These are phyloP conservation scores for Bibio marci DNA, from an alignment of 2,888 invertebrate species.

Conservation along the genomic window DNA sequence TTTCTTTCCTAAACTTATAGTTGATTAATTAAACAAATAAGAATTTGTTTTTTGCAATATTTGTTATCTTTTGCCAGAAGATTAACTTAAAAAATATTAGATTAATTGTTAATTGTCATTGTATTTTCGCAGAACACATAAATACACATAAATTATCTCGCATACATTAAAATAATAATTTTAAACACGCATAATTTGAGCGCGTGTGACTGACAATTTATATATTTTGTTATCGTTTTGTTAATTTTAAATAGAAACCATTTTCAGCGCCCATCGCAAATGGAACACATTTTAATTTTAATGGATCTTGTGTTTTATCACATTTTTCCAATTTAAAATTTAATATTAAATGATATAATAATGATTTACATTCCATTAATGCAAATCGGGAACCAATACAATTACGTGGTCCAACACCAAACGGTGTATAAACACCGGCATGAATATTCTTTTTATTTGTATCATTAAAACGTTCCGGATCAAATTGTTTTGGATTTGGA, in stretches of 20 bases:
- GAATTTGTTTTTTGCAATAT: too few relatives aligned
- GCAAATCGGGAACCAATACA: constrained; percentile 5
- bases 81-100: too few relatives aligned
- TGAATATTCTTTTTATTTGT: constrained; percentile 27
- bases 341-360: background rate
- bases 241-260: background rate
- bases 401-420: constrained; percentile 30
- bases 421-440: constrained; percentile 27
- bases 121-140: too few relatives aligned
- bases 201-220: too few relatives aligned
- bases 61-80: too few relatives aligned
- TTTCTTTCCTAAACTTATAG: too few relatives aligned
- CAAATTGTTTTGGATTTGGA: constrained; percentile 30
- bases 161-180: too few relatives aligned
- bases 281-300: background rate
- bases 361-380: constrained; percentile 2
- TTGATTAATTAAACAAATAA: too few relatives aligned
- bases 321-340: constrained; percentile 1
- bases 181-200: too few relatives aligned
- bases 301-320: background rate
- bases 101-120: too few relatives aligned
- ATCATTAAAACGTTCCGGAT: constrained; percentile 32
- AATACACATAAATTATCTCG: too few relatives aligned
- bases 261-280: background rate
- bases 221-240: too few relatives aligned